phyloP scores from a whole-genome alignment of 2,797 vertebrate species.

The Pseudochaenichthys georgianus region DNA sequence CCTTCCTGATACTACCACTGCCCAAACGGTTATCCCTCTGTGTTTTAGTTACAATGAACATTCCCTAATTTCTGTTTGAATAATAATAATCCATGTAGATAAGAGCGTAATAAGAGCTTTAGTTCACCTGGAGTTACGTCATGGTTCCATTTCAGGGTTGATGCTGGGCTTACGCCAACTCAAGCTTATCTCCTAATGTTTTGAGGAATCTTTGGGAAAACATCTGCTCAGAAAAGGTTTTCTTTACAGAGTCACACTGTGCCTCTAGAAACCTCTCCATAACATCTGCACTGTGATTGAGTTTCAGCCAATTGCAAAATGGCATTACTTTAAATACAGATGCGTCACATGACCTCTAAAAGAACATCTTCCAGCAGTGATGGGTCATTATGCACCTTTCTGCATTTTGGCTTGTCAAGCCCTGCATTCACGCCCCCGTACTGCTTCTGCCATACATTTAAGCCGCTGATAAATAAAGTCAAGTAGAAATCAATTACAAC shows the following conservation, averaged over 20 bases:
- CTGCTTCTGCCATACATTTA: too few species aligned
- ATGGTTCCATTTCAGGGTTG: conserved; percentile 41
- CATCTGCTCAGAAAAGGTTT: conserved; percentile 20
- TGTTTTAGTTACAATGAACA: background rate
- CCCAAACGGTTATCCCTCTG: background rate
- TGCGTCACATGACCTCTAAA: conserved; percentile 12
- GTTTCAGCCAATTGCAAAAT: conserved; percentile 26
- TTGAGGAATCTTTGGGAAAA: conserved; percentile 25
- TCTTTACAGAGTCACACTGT: conserved; percentile 7
- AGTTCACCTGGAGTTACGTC: conserved; percentile 47
- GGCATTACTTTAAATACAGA: conserved; percentile 30
- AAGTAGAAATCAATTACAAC: too few species aligned
- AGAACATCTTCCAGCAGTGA: background rate
- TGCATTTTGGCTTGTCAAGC: background rate
- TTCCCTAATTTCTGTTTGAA: background rate
- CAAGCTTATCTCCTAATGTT: conserved; percentile 32
- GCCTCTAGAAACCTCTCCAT: conserved; percentile 20
- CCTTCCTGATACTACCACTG: background rate
- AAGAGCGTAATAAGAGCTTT: background rate
- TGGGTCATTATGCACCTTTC: background rate
- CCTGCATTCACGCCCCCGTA: background rate
- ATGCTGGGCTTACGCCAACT: conserved; percentile 20
- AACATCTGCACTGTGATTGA: conserved; percentile 18
- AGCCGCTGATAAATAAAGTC: too few species aligned
- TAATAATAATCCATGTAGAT: background rate